Evolutionary conservation across 1,140 invertebrate species (phyloP).

Genomic region (Galleria mellonella): DNA sequence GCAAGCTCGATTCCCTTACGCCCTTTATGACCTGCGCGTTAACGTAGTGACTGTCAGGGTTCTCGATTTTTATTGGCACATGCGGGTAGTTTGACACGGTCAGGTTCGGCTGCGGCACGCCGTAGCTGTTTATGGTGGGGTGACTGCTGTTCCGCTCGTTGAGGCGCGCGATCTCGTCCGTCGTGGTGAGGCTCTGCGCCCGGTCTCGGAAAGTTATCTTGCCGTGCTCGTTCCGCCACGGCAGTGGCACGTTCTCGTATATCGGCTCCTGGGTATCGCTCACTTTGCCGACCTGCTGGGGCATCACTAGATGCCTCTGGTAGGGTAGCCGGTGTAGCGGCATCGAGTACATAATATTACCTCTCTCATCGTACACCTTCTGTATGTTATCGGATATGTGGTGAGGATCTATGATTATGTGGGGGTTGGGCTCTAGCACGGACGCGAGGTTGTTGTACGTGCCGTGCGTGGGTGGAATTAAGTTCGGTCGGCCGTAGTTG

Average conservation of each 20-base stretch:
- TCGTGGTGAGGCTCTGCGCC: slow-evolving; percentile 80
- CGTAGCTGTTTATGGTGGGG: slow-evolving; percentile 43
- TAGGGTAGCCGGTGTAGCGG: slow-evolving; percentile 72
- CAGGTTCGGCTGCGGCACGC: slow-evolving; percentile 24
- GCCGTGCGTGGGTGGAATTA: slow-evolving; percentile 75
- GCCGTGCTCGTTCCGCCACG: slow-evolving; percentile 73
- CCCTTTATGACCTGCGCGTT: slow-evolving; percentile 67
- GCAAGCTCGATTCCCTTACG: slow-evolving; percentile 46
- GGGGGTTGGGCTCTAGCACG: slow-evolving; percentile 57
- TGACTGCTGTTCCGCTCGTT: slow-evolving; percentile 61
- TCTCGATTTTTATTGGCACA: slow-evolving; percentile 22
- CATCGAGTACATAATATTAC: slow-evolving; percentile 77
- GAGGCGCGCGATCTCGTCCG: slow-evolving; percentile 75
- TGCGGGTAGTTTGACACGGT: slow-evolving; percentile 23
- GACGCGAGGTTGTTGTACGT: slow-evolving; percentile 81
- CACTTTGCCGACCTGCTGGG: slow-evolving; percentile 52
- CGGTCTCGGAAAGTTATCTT: slow-evolving; percentile 70
- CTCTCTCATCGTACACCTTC: slow-evolving; percentile 76
- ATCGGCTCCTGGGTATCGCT: slow-evolving; percentile 80
- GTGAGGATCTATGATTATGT: slow-evolving; percentile 62
- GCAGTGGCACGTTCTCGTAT: slow-evolving; percentile 85
- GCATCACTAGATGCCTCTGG: slow-evolving; percentile 67
- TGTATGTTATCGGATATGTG: slow-evolving; percentile 76
- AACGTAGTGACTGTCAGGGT: slow-evolving; percentile 58
- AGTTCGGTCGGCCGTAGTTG: slow-evolving; percentile 47